Conservation (phyloP, 1,140 invertebrate genomes). For the Drosophila grimshawi region DNA sequence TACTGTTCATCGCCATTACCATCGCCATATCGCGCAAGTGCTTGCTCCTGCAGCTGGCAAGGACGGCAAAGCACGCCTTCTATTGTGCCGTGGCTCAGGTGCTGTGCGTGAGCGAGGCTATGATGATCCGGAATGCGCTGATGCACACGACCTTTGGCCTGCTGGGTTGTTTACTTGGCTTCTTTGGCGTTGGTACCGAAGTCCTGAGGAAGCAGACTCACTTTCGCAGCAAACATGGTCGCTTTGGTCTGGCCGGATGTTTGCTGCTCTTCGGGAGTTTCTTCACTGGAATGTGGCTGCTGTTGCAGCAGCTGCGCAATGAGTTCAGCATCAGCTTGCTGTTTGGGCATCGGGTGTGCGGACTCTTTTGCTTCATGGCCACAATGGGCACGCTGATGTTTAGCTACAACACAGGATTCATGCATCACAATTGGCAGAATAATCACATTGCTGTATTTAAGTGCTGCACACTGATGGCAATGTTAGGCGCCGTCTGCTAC, state of each 20-base stretch:
- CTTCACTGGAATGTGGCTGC: slow-evolving; percentile 12
- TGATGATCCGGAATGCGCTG: neutral
- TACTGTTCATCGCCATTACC: neutral
- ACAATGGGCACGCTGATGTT: slow-evolving; percentile 25
- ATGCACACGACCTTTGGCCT: slow-evolving; percentile 34
- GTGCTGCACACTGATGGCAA: neutral
- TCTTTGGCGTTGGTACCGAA: slow-evolving; percentile 24
- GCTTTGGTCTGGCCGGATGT: slow-evolving; percentile 9
- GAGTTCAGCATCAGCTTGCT: neutral
- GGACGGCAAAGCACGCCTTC: slow-evolving; percentile 35
- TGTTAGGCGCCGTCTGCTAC: neutral
- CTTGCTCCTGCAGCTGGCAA: neutral
- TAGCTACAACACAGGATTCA: slow-evolving; percentile 38
- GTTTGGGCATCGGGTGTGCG: slow-evolving; percentile 25
- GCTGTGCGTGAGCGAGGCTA: slow-evolving; percentile 8
- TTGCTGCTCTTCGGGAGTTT: neutral
- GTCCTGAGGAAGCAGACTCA: neutral
- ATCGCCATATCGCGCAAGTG: slow-evolving; percentile 16
- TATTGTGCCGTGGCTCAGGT: slow-evolving; percentile 30
- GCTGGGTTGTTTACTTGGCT: slow-evolving; percentile 5
- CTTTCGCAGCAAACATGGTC: slow-evolving; percentile 32
- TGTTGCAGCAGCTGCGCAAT: neutral
- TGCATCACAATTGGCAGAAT: slow-evolving; percentile 18
- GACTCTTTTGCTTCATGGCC: slow-evolving; percentile 1
- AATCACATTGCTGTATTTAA: slow-evolving; percentile 9